A percentile compares a stretch with the other conserved stretches of the same genome.
Conservation (phyloP, 2,888 invertebrate genomes). For the Entomobrya proxima region DNA sequence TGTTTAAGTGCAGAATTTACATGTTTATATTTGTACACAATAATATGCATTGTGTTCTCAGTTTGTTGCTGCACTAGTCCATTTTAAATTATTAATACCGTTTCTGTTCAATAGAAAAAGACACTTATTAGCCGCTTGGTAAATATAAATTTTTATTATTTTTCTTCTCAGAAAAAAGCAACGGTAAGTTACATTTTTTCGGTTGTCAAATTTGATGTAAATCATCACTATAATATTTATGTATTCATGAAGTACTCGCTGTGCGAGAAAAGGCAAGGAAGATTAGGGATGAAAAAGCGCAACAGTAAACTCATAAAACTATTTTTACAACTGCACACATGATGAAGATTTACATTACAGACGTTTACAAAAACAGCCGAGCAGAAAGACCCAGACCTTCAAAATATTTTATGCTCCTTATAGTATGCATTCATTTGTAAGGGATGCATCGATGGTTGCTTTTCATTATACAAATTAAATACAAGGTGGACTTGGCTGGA, state of each 20-base stretch:
- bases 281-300: background rate
- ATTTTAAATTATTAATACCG: background rate
- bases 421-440: no score
- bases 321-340: slow-evolving; percentile 24
- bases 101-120: background rate
- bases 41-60: background rate
- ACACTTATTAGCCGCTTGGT: background rate
- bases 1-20: no score
- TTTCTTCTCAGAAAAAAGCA: background rate
- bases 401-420: no score
- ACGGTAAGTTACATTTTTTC: background rate
- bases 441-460: background rate
- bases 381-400: slow-evolving; percentile 43
- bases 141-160: background rate
- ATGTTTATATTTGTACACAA: no score
- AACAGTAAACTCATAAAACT: slow-evolving; percentile 35
- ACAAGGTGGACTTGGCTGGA: background rate
- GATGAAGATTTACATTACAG: background rate
- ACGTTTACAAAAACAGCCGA: background rate
- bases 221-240: slow-evolving; percentile 25
- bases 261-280: background rate
- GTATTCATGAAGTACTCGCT: slow-evolving; percentile 6
- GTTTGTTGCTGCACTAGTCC: background rate
- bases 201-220: slow-evolving; percentile 33
- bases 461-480: background rate